phyloP scores from a whole-genome alignment of 1,140 invertebrate species.

The Dreissena polymorpha region DNA sequence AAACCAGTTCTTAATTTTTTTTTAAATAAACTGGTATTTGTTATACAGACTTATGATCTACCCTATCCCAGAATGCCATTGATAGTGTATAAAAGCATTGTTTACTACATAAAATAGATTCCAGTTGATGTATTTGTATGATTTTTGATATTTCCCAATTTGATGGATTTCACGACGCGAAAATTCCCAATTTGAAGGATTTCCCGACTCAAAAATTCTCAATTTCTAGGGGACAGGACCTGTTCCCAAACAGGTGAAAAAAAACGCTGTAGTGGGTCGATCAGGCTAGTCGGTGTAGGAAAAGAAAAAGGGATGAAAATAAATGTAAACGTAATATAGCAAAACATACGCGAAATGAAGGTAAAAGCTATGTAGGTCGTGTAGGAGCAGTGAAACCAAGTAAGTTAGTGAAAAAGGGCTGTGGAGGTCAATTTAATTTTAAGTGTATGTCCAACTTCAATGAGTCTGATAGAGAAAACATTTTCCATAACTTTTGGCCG shows the following conservation, averaged over 20 bases:
- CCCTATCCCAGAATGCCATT: too few relatives aligned
- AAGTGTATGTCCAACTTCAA: conserved; percentile 3
- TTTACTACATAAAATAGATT: too few relatives aligned
- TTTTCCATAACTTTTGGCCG: conserved; percentile 17
- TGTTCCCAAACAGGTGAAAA: too few relatives aligned
- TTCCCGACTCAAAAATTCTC: neutral
- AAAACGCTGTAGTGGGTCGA: neutral
- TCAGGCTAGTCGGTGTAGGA: neutral
- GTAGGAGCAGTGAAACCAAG: neutral
- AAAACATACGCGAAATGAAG: neutral
- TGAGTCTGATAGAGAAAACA: neutral
- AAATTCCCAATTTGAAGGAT: too few relatives aligned
- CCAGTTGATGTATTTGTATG: too few relatives aligned
- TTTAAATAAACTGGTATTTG: too few relatives aligned
- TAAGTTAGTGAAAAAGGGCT: neutral
- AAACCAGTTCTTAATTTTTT: too few relatives aligned
- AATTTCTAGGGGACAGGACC: too few relatives aligned
- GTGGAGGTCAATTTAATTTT: neutral
- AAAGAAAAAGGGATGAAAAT: neutral
- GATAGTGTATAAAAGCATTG: too few relatives aligned
- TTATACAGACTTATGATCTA: too few relatives aligned
- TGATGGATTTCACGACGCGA: too few relatives aligned
- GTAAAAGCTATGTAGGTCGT: neutral
- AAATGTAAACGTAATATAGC: conserved; percentile 33
- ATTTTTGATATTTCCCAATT: too few relatives aligned